Evolutionary conservation across 2,113 vertebrate species (phyloP).

Genomic region (Melospiza georgiana): DNA sequence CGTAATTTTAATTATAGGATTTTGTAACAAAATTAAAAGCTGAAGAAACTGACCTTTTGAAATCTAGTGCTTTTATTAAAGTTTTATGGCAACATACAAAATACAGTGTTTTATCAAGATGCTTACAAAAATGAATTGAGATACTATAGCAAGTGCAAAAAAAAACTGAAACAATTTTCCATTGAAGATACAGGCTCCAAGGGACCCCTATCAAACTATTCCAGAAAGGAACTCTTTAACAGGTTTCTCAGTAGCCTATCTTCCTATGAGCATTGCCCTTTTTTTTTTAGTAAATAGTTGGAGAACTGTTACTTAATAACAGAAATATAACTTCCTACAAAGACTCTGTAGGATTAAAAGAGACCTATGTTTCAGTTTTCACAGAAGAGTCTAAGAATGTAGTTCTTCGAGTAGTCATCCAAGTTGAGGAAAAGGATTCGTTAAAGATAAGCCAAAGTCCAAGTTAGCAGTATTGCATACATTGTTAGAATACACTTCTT

Average conservation of each 20-base stretch:
- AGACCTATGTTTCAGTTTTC: not conserved
- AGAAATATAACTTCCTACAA: not conserved
- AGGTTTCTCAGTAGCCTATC: not conserved
- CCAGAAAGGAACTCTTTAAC: not conserved
- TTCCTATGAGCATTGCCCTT: not conserved
- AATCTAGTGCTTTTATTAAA: not conserved
- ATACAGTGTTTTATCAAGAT: not conserved
- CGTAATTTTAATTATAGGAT: not conserved
- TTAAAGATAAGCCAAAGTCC: conserved; percentile 34
- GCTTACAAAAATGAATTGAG: not conserved
- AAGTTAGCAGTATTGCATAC: conserved; percentile 35
- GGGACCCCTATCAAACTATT: not conserved
- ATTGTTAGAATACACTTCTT: conserved; percentile 32
- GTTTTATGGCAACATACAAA: not conserved
- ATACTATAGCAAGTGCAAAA: not conserved
- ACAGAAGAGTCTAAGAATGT: not conserved
- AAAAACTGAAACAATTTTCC: not conserved
- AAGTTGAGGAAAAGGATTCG: not conserved
- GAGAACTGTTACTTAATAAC: not conserved
- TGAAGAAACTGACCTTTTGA: not conserved
- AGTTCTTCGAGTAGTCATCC: not conserved
- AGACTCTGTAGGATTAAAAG: not conserved
- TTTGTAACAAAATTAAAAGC: not conserved
- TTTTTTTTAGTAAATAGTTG: not conserved
- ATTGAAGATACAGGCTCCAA: not conserved